These are phyloP conservation scores for Cyclophora albipunctata DNA, from an alignment of 2,888 invertebrate species.

Conservation along the genomic window DNA sequence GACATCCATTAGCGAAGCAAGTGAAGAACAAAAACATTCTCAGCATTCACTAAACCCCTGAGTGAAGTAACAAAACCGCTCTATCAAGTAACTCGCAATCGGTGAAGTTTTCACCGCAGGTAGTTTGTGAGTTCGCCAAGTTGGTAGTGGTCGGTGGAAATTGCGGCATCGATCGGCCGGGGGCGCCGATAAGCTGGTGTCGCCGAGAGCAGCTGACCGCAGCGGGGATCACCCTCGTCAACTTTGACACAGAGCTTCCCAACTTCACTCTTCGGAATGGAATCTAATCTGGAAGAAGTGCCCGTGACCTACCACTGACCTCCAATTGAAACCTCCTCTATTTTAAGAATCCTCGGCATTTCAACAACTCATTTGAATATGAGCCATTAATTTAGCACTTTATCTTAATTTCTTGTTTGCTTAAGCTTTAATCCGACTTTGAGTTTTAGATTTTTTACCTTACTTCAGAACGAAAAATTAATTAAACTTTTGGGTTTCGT, in stretches of 20 bases:
- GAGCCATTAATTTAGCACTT: too few species aligned
- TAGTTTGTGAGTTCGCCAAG: conserved; percentile 22
- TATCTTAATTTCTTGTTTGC: too few species aligned
- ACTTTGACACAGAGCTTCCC: conserved; percentile 30
- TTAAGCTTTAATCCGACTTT: too few species aligned
- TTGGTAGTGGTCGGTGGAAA: conserved; percentile 10
- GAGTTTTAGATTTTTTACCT: too few species aligned
- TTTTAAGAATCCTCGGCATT: too few species aligned
- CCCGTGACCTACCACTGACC: neutral
- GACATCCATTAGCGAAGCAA: too few species aligned
- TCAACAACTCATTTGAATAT: too few species aligned
- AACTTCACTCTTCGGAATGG: conserved; percentile 17
- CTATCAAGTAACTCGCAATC: conserved; percentile 19
- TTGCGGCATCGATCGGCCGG: conserved; percentile 32
- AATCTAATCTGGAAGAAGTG: neutral
- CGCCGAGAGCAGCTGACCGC: conserved; percentile 40
- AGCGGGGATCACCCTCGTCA: conserved; percentile 43
- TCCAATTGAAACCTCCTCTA: conserved; percentile 5
- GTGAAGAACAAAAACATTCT: too few species aligned
- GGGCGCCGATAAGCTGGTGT: conserved; percentile 35
- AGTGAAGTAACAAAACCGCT: conserved; percentile 10
- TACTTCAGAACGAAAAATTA: too few species aligned
- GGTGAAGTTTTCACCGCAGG: conserved; percentile 22
- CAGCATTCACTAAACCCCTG: too few species aligned
- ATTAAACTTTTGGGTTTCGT: too few species aligned